Conservation (phyloP, 2,113 vertebrate species). For the Desmodus rotundus region DNA sequence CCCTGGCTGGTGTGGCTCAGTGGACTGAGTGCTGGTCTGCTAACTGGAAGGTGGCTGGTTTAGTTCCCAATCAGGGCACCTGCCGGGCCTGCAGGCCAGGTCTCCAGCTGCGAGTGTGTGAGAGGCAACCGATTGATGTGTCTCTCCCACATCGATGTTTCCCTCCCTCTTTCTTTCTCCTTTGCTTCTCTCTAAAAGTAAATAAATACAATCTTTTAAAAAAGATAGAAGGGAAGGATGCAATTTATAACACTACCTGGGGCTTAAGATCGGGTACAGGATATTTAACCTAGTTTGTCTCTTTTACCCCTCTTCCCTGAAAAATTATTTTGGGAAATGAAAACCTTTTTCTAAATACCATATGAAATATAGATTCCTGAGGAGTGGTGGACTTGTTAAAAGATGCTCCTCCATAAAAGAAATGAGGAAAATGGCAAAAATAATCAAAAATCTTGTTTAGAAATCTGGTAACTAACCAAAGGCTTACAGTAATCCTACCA, state of each 20-base stretch:
- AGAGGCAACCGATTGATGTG: too few species aligned
- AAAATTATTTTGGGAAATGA: background rate
- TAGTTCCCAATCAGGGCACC: too few species aligned
- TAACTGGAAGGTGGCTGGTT: too few species aligned
- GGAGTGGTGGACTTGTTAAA: background rate
- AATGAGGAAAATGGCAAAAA: background rate
- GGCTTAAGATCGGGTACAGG: background rate
- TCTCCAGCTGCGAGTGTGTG: too few species aligned
- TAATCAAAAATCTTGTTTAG: background rate
- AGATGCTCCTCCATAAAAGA: background rate
- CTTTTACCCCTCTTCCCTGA: background rate
- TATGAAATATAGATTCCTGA: background rate
- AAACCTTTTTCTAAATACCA: background rate
- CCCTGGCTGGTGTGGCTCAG: too few species aligned
- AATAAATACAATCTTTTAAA: too few species aligned
- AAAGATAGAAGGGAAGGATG: background rate
- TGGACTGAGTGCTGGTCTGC: too few species aligned
- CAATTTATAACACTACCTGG: background rate
- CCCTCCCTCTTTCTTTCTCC: too few species aligned
- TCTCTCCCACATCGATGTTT: too few species aligned
- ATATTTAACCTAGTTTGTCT: background rate
- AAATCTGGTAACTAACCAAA: conserved; percentile 1
- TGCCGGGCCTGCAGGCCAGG: too few species aligned
- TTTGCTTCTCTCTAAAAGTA: too few species aligned
- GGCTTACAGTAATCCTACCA: background rate